phyloP scores from a whole-genome alignment of 2,113 vertebrate species.

The Ibidorhyncha struthersii region DNA sequence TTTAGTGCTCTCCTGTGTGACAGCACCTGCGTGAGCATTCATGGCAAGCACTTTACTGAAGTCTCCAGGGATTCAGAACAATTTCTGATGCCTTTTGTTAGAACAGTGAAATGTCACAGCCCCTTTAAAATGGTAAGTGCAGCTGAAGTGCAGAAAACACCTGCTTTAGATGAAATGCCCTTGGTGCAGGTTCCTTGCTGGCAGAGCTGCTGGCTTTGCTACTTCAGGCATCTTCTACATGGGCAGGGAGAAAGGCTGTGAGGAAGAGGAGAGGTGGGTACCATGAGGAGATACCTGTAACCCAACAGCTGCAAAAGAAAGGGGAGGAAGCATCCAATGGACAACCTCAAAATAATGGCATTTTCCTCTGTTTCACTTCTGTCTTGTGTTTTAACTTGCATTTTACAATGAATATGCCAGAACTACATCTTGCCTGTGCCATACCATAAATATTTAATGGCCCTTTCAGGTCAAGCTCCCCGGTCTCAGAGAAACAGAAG shows the following conservation, averaged over 20 bases:
- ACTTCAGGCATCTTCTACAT: background rate
- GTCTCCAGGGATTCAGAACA: background rate
- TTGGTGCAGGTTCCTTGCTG: background rate
- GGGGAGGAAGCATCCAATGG: background rate
- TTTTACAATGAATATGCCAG: background rate
- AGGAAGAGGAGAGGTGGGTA: background rate
- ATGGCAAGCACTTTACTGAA: background rate
- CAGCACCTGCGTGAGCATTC: background rate
- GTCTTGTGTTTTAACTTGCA: background rate
- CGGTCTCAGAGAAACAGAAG: background rate
- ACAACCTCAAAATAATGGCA: background rate
- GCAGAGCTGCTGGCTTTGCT: background rate
- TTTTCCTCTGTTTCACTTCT: background rate
- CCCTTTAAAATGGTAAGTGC: background rate
- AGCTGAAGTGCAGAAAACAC: background rate
- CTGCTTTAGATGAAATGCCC: background rate
- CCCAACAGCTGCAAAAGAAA: background rate
- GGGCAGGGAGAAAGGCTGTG: background rate
- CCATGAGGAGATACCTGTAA: background rate
- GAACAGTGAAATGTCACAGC: conserved; percentile 32
- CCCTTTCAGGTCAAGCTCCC: background rate
- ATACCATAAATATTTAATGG: conserved; percentile 43
- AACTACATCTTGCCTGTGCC: background rate
- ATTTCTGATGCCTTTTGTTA: conserved; percentile 10
- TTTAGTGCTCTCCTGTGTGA: background rate